A percentile compares a stretch with the other conserved stretches of the same genome.
These are phyloP conservation scores for Eolophus roseicapilla DNA, from an alignment of 2,113 vertebrate genomes.

Conservation along the genomic window DNA sequence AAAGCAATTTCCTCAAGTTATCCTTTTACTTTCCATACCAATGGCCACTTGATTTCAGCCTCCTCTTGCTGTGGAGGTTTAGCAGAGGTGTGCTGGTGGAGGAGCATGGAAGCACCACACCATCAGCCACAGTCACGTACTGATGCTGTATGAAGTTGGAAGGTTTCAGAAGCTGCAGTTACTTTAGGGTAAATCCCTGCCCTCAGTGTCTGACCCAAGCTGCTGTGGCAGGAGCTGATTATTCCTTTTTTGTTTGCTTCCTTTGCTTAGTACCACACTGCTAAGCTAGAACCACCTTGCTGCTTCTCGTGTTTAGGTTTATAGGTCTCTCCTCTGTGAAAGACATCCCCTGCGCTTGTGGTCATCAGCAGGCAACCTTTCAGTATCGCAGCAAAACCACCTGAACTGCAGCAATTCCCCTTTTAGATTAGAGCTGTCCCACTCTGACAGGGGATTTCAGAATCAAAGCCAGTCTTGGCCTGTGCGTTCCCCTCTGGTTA, in stretches of 20 bases:
- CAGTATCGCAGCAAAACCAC: background rate
- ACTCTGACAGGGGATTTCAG: background rate
- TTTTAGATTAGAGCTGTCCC: background rate
- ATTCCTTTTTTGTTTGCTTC: background rate
- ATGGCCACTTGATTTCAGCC: background rate
- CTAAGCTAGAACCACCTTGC: background rate
- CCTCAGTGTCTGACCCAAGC: background rate
- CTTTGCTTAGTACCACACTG: background rate
- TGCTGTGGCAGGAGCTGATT: background rate
- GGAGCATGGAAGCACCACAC: accelerated
- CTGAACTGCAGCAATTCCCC: background rate
- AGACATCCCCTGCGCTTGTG: background rate
- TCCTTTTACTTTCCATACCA: background rate
- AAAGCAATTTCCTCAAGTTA: background rate
- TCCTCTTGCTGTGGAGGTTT: background rate
- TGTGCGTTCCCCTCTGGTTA: background rate
- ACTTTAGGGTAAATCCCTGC: background rate
- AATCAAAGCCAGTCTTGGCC: background rate
- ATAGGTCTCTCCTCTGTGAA: background rate
- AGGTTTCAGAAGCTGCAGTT: background rate
- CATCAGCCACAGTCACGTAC: accelerated
- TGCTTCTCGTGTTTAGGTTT: background rate
- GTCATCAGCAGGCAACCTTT: background rate
- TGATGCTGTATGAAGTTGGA: background rate
- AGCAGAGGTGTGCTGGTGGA: background rate